A percentile compares a stretch with the other conserved stretches of the same genome.
These are phyloP conservation scores for Scolopax mira DNA, from an alignment of 2,113 vertebrate species.

Conservation along the genomic window DNA sequence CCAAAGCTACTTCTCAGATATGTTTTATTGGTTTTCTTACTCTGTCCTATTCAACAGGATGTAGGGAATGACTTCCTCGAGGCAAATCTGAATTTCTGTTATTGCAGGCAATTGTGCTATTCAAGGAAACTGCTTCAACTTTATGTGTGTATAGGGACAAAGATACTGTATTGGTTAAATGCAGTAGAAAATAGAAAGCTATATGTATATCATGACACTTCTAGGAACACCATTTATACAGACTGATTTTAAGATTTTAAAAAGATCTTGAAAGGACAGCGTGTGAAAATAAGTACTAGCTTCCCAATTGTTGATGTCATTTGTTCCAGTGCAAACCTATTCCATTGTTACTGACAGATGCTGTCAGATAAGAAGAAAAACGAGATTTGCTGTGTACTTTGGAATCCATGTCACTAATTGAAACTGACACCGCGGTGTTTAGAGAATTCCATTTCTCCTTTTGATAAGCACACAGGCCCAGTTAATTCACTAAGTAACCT, in stretches of 20 bases:
- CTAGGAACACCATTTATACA: background rate
- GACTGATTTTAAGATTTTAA: background rate
- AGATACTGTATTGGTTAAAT: background rate
- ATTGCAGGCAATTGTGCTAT: background rate
- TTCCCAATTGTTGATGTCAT: background rate
- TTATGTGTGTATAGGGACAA: background rate
- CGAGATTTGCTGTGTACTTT: constrained; percentile 74
- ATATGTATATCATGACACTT: background rate
- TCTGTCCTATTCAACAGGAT: background rate
- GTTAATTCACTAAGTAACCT: constrained; percentile 81
- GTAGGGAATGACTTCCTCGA: background rate
- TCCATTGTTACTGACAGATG: background rate
- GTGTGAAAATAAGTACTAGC: background rate
- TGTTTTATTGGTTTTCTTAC: background rate
- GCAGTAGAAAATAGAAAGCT: background rate
- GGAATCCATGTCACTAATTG: constrained; percentile 82
- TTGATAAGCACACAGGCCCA: constrained; percentile 69
- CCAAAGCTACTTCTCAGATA: background rate
- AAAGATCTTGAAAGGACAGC: background rate
- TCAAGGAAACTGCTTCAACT: background rate
- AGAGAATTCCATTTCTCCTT: constrained; percentile 69
- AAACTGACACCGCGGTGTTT: constrained; percentile 76
- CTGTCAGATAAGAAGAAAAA: constrained; percentile 63
- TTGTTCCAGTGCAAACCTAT: background rate
- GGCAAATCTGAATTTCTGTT: background rate